Evolutionary conservation across 2,797 vertebrate species (phyloP).

Genomic region (Characodon lateralis): DNA sequence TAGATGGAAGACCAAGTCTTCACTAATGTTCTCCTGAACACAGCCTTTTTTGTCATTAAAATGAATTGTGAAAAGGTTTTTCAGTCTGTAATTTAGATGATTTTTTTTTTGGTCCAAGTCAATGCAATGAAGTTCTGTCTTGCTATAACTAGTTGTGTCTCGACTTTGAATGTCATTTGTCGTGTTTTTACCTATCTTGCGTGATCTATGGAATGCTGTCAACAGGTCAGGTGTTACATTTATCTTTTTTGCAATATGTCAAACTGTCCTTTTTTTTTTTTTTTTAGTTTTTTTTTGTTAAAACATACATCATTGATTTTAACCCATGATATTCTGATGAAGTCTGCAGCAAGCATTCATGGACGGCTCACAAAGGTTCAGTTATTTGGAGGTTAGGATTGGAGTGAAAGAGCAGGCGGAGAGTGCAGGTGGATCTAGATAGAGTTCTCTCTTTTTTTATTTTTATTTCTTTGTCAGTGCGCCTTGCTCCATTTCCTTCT

Average conservation of each 20-base stretch:
- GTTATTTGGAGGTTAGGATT: conserved; percentile 5
- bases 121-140: too few species aligned
- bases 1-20: not conserved
- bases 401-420: conserved; percentile 31
- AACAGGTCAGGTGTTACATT: too few species aligned
- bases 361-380: not conserved
- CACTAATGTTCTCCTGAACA: not conserved
- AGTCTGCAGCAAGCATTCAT: not conserved
- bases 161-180: too few species aligned
- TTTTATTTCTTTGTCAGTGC: conserved; percentile 61
- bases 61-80: not conserved
- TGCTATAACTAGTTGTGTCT: too few species aligned
- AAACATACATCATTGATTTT: not conserved
- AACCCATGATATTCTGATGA: not conserved
- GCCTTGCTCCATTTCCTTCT: conserved; percentile 49
- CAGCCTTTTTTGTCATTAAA: not conserved
- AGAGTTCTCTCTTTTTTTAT: conserved; percentile 15
- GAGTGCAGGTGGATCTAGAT: conserved; percentile 47
- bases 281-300: too few species aligned
- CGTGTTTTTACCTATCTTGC: too few species aligned
- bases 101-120: not conserved
- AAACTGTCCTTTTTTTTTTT: too few species aligned
- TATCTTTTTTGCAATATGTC: too few species aligned
- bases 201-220: too few species aligned
- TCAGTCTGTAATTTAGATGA: not conserved